These are phyloP conservation scores for Penelope pileata DNA, from an alignment of 2,113 vertebrate genomes.

Conservation along the genomic window DNA sequence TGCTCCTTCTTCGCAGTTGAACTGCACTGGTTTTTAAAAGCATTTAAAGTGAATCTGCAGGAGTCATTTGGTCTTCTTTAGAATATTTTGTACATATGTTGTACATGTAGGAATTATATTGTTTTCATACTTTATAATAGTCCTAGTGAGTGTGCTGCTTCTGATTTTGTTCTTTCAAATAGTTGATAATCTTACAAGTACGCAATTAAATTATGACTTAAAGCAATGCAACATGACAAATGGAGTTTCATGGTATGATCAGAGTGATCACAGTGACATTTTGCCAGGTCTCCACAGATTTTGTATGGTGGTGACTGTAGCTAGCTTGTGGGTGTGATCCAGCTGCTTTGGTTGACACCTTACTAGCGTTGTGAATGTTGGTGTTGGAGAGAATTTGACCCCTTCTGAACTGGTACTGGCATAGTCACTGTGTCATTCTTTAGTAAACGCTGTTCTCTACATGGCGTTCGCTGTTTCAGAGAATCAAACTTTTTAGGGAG, in stretches of 20 bases:
- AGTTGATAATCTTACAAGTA: not conserved
- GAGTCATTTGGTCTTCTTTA: not conserved
- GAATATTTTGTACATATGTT: not conserved
- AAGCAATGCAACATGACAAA: not conserved
- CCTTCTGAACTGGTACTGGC: not conserved
- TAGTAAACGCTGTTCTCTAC: not conserved
- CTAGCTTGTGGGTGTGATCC: not conserved
- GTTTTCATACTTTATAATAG: not conserved
- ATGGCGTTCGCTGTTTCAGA: not conserved
- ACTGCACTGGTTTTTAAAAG: not conserved
- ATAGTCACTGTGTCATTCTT: not conserved
- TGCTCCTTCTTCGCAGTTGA: not conserved
- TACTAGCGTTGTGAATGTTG: not conserved
- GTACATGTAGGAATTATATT: not conserved
- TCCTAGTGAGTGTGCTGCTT: not conserved
- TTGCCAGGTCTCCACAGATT: not conserved
- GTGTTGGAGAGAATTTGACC: not conserved
- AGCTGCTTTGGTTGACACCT: not conserved
- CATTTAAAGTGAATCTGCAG: not conserved
- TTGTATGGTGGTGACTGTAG: rapidly evolving
- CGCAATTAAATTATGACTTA: not conserved
- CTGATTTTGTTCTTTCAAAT: not conserved
- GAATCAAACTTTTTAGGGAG: not conserved
- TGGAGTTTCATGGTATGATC: not conserved
- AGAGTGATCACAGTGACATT: not conserved